A percentile compares a stretch with the other conserved stretches of the same genome.
These are phyloP conservation scores for Pardalotus punctatus DNA, from an alignment of 2,113 vertebrate species.

Conservation along the genomic window DNA sequence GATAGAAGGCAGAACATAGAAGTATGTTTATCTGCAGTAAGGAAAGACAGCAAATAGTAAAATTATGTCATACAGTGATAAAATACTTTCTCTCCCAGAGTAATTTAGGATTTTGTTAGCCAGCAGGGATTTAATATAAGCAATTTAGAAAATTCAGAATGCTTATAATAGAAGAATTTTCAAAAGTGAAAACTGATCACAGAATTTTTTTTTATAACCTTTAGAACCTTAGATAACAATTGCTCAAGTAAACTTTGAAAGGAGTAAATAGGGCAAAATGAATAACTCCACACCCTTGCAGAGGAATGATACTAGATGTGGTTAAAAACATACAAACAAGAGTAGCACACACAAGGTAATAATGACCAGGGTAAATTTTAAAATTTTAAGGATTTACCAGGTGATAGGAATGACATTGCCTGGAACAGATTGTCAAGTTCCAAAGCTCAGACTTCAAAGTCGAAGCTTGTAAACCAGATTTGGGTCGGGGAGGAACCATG, in stretches of 20 bases:
- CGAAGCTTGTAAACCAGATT: not conserved
- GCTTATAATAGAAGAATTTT: not conserved
- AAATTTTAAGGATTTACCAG: not conserved
- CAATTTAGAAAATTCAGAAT: not conserved
- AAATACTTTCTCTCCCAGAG: not conserved
- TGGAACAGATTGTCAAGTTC: not conserved
- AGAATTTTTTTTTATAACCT: too few species aligned
- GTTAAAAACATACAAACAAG: not conserved
- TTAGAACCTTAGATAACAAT: not conserved
- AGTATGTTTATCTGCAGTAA: not conserved
- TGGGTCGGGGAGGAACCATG: not conserved
- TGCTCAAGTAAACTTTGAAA: not conserved
- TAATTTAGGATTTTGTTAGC: not conserved
- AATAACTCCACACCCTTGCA: not conserved
- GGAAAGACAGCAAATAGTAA: not conserved
- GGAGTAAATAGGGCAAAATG: not conserved
- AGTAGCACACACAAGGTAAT: not conserved
- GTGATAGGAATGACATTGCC: not conserved
- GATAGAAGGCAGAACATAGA: not conserved
- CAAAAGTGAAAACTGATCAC: not conserved
- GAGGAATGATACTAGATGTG: not conserved
- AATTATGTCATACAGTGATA: not conserved
- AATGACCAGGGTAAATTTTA: not conserved
- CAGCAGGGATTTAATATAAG: not conserved
- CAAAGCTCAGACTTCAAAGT: not conserved